Evolutionary conservation across 2,888 invertebrate genomes (phyloP).

Genomic region (Anoncus sp.): DNA sequence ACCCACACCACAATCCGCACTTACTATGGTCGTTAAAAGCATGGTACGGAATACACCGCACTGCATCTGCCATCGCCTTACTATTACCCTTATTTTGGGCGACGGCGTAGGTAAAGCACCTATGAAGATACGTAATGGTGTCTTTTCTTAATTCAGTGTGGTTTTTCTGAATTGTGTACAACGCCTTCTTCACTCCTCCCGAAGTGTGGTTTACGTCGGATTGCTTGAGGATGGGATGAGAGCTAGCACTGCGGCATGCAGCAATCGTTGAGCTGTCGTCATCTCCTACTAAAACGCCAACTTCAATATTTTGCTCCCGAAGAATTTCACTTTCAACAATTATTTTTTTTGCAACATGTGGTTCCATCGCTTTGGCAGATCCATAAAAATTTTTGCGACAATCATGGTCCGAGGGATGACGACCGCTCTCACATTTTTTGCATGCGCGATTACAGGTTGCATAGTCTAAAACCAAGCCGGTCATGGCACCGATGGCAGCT

Average conservation of each 20-base stretch:
- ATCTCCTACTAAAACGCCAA: conserved; percentile 63
- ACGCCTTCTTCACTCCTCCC: conserved; percentile 51
- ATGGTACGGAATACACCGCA: no score
- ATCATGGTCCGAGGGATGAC: conserved; percentile 51
- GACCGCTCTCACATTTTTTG: conserved; percentile 39
- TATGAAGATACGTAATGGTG: conserved; percentile 53
- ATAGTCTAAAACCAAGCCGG: conserved; percentile 57
- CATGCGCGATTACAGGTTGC: conserved; percentile 58
- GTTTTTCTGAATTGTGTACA: conserved; percentile 58
- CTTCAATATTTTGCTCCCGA: conserved; percentile 43
- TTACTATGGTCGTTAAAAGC: not conserved
- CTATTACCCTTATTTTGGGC: not conserved
- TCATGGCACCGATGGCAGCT: conserved; percentile 52
- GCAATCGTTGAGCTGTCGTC: conserved; percentile 64
- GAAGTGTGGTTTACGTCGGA: conserved; percentile 65
- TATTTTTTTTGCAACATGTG: conserved; percentile 24
- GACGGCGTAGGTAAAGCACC: conserved; percentile 65
- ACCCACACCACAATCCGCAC: no score
- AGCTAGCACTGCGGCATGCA: conserved; percentile 45
- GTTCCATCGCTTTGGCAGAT: conserved; percentile 64
- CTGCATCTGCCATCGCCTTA: not conserved
- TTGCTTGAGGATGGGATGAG: conserved; percentile 59
- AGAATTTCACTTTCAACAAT: conserved; percentile 49
- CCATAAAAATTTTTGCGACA: conserved; percentile 62
- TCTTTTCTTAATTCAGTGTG: conserved; percentile 53